phyloP scores from a whole-genome alignment of 2,888 invertebrate genomes.

The Drosophila robusta region DNA sequence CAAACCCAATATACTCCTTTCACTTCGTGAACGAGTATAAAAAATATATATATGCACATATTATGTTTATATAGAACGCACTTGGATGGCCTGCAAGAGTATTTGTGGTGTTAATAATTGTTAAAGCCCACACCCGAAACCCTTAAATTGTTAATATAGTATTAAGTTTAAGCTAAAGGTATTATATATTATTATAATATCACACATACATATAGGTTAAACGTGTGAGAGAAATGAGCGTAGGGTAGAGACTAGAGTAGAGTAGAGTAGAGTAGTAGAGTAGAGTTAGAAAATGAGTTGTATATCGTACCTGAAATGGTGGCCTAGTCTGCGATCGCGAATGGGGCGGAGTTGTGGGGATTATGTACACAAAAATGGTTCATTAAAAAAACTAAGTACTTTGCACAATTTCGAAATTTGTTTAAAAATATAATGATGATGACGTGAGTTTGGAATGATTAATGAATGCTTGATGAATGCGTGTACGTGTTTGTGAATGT shows the following conservation, averaged over 20 bases:
- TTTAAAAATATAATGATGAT: conserved; percentile 51
- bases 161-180: conserved; percentile 22
- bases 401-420: conserved; percentile 75
- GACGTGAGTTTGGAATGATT: conserved; percentile 37
- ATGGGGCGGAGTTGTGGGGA: conserved; percentile 79
- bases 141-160: conserved; percentile 1
- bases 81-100: not conserved
- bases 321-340: conserved; percentile 84
- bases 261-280: conserved; percentile 47
- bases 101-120: not conserved
- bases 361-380: conserved; percentile 82
- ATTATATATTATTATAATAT: conserved; percentile 14
- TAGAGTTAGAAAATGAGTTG: conserved; percentile 76
- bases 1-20: too few relatives aligned
- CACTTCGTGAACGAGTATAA: too few relatives aligned
- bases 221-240: conserved; percentile 48
- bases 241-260: conserved; percentile 49
- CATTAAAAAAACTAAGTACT: conserved; percentile 75
- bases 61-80: not conserved
- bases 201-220: conserved; percentile 20
- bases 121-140: not conserved
- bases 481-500: conserved; percentile 49
- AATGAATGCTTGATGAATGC: conserved; percentile 46
- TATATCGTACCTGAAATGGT: conserved; percentile 85
- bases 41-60: too few relatives aligned